Conservation (phyloP, 2,113 vertebrate species). For the Cyanocitta stelleri region DNA sequence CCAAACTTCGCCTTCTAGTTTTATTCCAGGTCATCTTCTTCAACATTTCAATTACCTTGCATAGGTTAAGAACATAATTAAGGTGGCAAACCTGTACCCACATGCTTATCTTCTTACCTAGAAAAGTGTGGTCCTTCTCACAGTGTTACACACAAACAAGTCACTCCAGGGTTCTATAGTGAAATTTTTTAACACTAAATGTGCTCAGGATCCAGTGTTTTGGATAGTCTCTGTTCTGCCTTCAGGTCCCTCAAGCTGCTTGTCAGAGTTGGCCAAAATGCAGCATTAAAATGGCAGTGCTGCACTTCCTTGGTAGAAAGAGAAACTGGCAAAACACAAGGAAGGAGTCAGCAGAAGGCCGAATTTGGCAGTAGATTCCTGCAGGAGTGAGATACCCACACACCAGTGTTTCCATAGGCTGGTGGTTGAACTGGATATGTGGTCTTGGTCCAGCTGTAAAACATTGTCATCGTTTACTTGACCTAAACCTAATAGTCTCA, state of each 20-base stretch:
- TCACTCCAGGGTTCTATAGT: not conserved
- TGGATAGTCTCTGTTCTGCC: not conserved
- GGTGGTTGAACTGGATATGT: not conserved
- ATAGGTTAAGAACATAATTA: not conserved
- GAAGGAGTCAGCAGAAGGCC: not conserved
- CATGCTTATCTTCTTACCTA: not conserved
- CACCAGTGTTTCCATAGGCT: not conserved
- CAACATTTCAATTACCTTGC: not conserved
- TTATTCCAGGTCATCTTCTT: not conserved
- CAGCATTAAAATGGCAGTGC: not conserved
- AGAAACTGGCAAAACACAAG: not conserved
- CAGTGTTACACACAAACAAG: not conserved
- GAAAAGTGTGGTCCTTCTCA: not conserved
- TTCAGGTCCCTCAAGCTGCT: not conserved
- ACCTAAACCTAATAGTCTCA: not conserved
- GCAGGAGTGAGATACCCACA: not conserved
- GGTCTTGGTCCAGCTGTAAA: not conserved
- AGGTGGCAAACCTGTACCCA: not conserved
- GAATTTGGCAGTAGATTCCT: not conserved
- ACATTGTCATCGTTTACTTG: not conserved
- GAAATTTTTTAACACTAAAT: not conserved
- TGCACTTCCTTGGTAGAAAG: not conserved
- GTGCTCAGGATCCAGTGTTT: not conserved
- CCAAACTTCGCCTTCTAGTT: not conserved
- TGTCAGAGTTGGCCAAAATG: not conserved